Base-by-base conservation (phyloP, 2,888 invertebrate genomes). In the Ennomos quercinarius region DNA sequence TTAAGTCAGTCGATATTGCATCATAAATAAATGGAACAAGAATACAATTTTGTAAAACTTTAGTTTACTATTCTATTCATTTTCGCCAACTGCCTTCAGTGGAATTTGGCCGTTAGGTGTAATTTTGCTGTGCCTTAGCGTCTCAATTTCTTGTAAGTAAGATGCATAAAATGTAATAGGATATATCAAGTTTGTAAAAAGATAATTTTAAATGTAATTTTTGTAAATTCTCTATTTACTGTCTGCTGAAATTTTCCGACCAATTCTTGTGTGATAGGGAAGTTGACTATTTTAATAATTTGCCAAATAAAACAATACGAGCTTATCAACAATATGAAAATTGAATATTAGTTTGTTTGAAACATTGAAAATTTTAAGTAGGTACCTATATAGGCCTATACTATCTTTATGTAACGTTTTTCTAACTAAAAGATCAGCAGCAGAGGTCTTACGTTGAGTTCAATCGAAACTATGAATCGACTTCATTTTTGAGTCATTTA, bases 111-210 rank as follows among this genome's bases (percentile, higher is more conserved):
- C 34, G 36, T 54, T 68, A 91, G 89, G 72, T 84, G 86, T 90
- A 91, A 91, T 86, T n/a, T 87, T 83, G 86, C 89, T 86, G 91
- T 92, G 91, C 91, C 91, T 92, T 92, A 91, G 89, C 88, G 91
- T 92, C 89, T 91, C 91, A 92, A 91, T 91, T 91, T 91, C 84
- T 84, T 83, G 81, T 81, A 81, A 83, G 75, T 87, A 86, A 84
- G 84, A 83, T 81, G 80, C 80, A 77, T 79, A 70, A 76, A 77
- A 72, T 74, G 78, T 77, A 77, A 77, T 82, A 83, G 77, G 76
- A 76, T 80, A 76, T 84, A 87, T 85, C 84, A 86, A 80, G 81
- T 84, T 87, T 87, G 84, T 84, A 86, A 76, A 80, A 83, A 78
- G 72, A 75, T 70, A 70, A 63, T 11, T 60, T 39, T 74, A 50